phyloP scores from a whole-genome alignment of 2,888 invertebrate genomes.

The Spodoptera littoralis region DNA sequence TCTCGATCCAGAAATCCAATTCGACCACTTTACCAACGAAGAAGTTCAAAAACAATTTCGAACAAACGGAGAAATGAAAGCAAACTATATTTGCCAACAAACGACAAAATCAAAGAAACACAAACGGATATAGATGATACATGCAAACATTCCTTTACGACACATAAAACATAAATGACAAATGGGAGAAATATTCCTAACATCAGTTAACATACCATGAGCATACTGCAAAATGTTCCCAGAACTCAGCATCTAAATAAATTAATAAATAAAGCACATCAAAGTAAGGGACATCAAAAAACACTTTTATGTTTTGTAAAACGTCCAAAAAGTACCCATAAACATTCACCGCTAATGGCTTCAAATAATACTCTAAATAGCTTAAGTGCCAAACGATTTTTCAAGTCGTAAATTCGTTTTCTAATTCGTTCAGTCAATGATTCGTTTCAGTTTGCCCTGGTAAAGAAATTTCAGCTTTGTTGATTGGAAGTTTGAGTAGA shows the following conservation, averaged over 20 bases:
- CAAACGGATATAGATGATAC: slow-evolving; percentile 18
- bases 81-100: slow-evolving; percentile 22
- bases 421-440: slow-evolving; percentile 49
- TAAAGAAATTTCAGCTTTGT: slow-evolving; percentile 21
- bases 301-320: slow-evolving; percentile 60
- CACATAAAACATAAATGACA: slow-evolving; percentile 32
- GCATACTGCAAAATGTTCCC: slow-evolving; percentile 12
- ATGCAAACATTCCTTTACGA: slow-evolving; percentile 31
- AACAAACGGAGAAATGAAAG: slow-evolving; percentile 16
- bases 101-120: slow-evolving; percentile 9
- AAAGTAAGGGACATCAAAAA: slow-evolving; percentile 57
- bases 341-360: slow-evolving; percentile 64
- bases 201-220: slow-evolving; percentile 37
- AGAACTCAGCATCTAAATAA: slow-evolving; percentile 47
- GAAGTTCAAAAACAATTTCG: too few relatives aligned
- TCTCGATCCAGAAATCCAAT: too few relatives aligned
- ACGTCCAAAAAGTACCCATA: slow-evolving; percentile 61
- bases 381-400: slow-evolving; percentile 62
- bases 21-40: too few relatives aligned
- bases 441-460: slow-evolving; percentile 32
- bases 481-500: background rate
- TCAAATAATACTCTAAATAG: slow-evolving; percentile 68
- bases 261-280: slow-evolving; percentile 62
- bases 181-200: slow-evolving; percentile 41
- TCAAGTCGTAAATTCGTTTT: slow-evolving; percentile 63